Conservation (phyloP, 2,888 invertebrate species). For the Dicyrtoma fusca region DNA sequence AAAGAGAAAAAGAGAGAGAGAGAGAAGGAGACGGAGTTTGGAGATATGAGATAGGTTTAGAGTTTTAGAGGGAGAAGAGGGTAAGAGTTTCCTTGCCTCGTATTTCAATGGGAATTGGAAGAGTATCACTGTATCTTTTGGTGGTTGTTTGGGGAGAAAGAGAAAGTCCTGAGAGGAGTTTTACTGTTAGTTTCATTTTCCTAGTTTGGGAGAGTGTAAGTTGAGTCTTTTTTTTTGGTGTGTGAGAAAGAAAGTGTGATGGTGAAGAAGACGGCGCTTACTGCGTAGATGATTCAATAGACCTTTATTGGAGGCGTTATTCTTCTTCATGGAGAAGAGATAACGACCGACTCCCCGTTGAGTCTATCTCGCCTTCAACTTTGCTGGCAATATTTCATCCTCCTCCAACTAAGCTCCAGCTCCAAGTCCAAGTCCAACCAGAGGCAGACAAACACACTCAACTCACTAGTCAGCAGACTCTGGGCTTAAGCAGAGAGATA, state of each 20-base stretch:
- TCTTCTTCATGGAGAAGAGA: conserved; percentile 47
- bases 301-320: conserved; percentile 43
- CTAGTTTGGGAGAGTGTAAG: not conserved
- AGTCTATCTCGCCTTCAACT: conserved; percentile 49
- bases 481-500: too few species aligned
- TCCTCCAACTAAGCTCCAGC: conserved; percentile 18
- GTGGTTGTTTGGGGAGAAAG: not conserved
- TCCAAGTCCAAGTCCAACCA: not conserved
- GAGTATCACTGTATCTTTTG: not conserved
- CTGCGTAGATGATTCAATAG: conserved; percentile 49
- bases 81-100: too few species aligned
- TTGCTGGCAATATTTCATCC: conserved; percentile 51
- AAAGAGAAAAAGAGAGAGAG: too few species aligned
- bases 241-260: conserved; percentile 6
- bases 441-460: not conserved
- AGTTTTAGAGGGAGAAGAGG: too few species aligned
- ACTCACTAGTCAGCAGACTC: too few species aligned
- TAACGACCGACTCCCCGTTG: conserved; percentile 52
- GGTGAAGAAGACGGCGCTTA: conserved; percentile 35
- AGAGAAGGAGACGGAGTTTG: too few species aligned
- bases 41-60: too few species aligned
- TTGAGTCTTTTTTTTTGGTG: not conserved
- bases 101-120: not conserved
- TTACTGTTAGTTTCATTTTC: not conserved
- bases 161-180: not conserved